These are phyloP conservation scores for Lindbergichthys nudifrons DNA, from an alignment of 2,797 vertebrate species.

Conservation along the genomic window DNA sequence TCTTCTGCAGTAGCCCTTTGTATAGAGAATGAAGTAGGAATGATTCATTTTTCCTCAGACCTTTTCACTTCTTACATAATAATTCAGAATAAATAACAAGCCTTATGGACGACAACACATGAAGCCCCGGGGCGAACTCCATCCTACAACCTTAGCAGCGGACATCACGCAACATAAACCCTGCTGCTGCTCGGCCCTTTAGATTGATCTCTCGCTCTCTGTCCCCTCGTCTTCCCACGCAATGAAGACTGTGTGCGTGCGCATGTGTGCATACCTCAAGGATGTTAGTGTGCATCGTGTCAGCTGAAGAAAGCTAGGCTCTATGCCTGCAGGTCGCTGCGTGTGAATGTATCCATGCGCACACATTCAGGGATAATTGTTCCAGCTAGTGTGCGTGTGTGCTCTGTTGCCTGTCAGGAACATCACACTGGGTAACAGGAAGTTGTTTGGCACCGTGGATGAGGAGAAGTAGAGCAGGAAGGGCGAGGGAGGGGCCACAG, in stretches of 20 bases:
- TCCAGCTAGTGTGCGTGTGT: neutral
- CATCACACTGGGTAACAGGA: slow-evolving; percentile 69
- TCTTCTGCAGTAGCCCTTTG: neutral
- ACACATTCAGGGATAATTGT: no score
- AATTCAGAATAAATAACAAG: slow-evolving; percentile 49
- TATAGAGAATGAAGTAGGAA: slow-evolving; percentile 7
- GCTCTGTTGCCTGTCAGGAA: slow-evolving; percentile 61
- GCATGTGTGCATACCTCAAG: no score
- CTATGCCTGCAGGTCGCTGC: no score
- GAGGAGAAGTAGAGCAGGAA: slow-evolving; percentile 48
- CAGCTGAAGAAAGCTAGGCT: no score
- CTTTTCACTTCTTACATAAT: slow-evolving; percentile 52
- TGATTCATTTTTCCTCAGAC: neutral
- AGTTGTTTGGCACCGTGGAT: slow-evolving; percentile 71
- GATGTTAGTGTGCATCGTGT: no score
- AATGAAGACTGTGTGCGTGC: slow-evolving; percentile 11
- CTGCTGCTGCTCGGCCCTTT: slow-evolving; percentile 37
- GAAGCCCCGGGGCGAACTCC: slow-evolving; percentile 26
- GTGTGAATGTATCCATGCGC: no score
- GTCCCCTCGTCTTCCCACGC: slow-evolving; percentile 39
- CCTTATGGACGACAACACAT: slow-evolving; percentile 29
- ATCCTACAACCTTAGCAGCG: slow-evolving; percentile 28
- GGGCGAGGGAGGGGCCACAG: slow-evolving; percentile 57
- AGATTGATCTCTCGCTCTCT: slow-evolving; percentile 20
- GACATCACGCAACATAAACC: slow-evolving; percentile 36